A percentile compares a stretch with the other conserved stretches of the same genome.
phyloP scores from a whole-genome alignment of 2,113 vertebrate genomes.

The Myxocyprinus asiaticus region DNA sequence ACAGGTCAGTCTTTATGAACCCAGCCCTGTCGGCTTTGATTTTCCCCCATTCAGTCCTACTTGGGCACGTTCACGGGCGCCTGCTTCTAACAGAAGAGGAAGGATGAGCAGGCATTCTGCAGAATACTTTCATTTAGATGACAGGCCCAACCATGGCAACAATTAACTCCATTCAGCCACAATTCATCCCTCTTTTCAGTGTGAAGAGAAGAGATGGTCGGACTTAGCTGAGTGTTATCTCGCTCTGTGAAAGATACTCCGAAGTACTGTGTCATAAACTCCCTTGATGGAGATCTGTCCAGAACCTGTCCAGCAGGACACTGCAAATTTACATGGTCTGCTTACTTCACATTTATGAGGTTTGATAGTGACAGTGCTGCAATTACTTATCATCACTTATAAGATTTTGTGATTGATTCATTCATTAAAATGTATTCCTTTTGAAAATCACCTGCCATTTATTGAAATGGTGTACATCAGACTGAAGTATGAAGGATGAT shows the following conservation, averaged over 20 bases:
- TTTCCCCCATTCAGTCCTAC: constrained; percentile 36
- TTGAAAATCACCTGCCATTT: too few relatives aligned
- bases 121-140: constrained; percentile 56
- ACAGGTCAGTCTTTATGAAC: constrained; percentile 55
- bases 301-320: constrained; percentile 10
- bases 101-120: constrained; percentile 41
- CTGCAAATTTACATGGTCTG: neutral
- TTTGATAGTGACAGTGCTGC: too few relatives aligned
- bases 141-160: constrained; percentile 55
- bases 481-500: too few relatives aligned
- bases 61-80: constrained; percentile 13
- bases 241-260: constrained; percentile 22
- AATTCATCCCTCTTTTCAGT: constrained; percentile 52
- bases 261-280: constrained; percentile 2
- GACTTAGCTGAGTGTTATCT: constrained; percentile 35
- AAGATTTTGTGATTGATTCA: too few relatives aligned
- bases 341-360: too few relatives aligned
- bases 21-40: constrained; percentile 58
- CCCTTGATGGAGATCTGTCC: constrained; percentile 34
- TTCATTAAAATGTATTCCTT: too few relatives aligned
- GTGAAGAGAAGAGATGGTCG: constrained; percentile 40
- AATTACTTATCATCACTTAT: too few relatives aligned
- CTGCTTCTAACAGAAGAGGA: constrained; percentile 24
- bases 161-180: constrained; percentile 58
- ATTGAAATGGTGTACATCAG: too few relatives aligned